A percentile compares a stretch with the other conserved stretches of the same genome.
Conservation (phyloP, 2,113 vertebrate species). For the Mellivora capensis region DNA sequence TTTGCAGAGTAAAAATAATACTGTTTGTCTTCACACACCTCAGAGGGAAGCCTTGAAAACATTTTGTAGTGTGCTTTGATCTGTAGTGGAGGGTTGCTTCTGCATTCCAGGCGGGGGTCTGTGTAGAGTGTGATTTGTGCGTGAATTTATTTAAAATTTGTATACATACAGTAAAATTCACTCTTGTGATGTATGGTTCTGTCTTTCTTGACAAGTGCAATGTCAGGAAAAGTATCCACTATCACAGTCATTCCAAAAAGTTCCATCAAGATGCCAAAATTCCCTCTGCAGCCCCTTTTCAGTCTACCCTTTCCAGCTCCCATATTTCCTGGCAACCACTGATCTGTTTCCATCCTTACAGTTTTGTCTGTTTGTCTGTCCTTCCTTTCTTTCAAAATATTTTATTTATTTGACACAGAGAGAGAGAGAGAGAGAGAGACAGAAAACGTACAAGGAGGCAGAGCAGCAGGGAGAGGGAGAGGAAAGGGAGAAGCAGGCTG, state of each 20-base stretch:
- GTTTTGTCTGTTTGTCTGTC: too few species aligned
- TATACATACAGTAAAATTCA: neutral
- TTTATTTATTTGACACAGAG: too few species aligned
- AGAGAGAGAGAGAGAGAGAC: too few species aligned
- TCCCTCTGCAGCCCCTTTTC: neutral
- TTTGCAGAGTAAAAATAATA: neutral
- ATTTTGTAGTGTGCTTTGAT: neutral
- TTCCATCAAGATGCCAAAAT: neutral
- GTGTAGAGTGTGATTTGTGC: neutral
- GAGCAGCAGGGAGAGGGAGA: too few species aligned
- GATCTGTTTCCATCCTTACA: neutral
- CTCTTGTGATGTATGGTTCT: neutral
- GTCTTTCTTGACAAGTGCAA: neutral
- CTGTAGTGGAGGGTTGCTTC: neutral
- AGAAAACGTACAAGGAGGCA: too few species aligned
- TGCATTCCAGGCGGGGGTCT: neutral
- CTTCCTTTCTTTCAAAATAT: neutral
- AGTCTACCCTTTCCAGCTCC: neutral
- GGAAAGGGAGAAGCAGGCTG: too few species aligned
- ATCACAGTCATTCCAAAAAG: neutral
- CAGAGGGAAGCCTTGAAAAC: neutral
- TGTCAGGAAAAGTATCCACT: neutral
- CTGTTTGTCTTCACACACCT: neutral
- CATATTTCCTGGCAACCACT: neutral
- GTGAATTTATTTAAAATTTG: neutral